phyloP scores from a whole-genome alignment of 2,113 vertebrate genomes.

The Phylloscopus trochilus region DNA sequence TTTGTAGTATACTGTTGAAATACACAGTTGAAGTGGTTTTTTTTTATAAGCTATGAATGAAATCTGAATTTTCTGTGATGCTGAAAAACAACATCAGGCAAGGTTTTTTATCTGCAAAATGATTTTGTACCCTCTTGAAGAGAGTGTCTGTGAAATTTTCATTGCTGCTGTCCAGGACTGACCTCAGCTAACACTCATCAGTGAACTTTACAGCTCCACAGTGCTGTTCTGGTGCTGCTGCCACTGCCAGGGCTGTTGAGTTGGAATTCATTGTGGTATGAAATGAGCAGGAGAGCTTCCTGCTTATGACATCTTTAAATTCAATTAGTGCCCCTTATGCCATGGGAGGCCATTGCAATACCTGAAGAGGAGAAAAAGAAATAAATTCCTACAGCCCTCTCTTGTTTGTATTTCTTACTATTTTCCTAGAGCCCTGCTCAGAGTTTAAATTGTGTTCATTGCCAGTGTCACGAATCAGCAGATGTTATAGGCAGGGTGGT shows the following conservation, averaged over 20 bases:
- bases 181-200: neutral
- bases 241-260: neutral
- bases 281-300: slow-evolving; percentile 8
- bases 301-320: slow-evolving; percentile 56
- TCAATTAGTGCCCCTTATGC: slow-evolving; percentile 59
- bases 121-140: neutral
- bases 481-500: slow-evolving; percentile 58
- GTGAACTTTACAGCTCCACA: neutral
- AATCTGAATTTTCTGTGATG: neutral
- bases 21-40: neutral
- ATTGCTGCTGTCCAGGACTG: neutral
- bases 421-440: neutral
- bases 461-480: slow-evolving; percentile 54
- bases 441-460: slow-evolving; percentile 60
- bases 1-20: neutral
- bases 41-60: neutral
- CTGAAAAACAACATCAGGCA: neutral
- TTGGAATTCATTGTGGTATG: neutral
- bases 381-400: neutral
- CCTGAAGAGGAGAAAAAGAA: slow-evolving; percentile 20
- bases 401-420: neutral
- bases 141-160: neutral
- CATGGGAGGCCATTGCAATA: slow-evolving; percentile 6
- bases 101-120: neutral
- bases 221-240: neutral